Conservation (phyloP, 2,888 invertebrate species). For the Cistogaster globosa region DNA sequence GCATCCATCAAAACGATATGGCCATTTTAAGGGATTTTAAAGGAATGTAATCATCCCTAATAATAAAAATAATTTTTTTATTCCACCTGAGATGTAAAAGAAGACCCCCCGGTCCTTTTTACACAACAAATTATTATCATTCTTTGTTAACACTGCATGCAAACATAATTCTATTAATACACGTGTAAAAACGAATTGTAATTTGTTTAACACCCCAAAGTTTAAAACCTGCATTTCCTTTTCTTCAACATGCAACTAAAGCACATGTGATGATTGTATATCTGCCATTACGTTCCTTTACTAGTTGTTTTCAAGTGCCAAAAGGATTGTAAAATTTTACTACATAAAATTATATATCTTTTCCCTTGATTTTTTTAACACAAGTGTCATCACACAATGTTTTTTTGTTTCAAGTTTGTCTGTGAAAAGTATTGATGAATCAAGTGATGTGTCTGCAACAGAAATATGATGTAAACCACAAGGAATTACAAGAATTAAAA, state of each 20-base stretch:
- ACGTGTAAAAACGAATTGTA: conserved; percentile 17
- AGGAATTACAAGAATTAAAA: no score
- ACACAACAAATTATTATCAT: not conserved
- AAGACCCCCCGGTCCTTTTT: not conserved
- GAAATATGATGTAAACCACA: conserved; percentile 47
- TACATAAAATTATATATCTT: no score
- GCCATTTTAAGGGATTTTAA: conserved; percentile 14
- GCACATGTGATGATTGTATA: not conserved
- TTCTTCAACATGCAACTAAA: conserved; percentile 5
- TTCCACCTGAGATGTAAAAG: no score
- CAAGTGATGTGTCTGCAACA: conserved; percentile 21
- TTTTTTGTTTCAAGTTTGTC: conserved; percentile 23
- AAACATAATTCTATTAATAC: conserved; percentile 5
- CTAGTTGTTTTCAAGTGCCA: conserved; percentile 25
- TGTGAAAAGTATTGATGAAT: conserved; percentile 53
- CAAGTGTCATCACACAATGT: conserved; percentile 10
- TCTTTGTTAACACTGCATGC: conserved; percentile 8
- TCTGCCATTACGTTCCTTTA: not conserved
- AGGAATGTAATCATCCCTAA: conserved; percentile 10
- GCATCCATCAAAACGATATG: conserved; percentile 40
- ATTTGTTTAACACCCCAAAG: conserved; percentile 38
- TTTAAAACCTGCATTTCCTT: conserved; percentile 32
- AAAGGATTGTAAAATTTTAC: conserved; percentile 47
- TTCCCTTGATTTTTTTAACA: not conserved
- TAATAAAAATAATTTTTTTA: no score